Evolutionary conservation across 2,888 invertebrate species (phyloP), one percentile per base, ranked within the genome.

Genomic region (Dysmachus trigonus): DNA sequence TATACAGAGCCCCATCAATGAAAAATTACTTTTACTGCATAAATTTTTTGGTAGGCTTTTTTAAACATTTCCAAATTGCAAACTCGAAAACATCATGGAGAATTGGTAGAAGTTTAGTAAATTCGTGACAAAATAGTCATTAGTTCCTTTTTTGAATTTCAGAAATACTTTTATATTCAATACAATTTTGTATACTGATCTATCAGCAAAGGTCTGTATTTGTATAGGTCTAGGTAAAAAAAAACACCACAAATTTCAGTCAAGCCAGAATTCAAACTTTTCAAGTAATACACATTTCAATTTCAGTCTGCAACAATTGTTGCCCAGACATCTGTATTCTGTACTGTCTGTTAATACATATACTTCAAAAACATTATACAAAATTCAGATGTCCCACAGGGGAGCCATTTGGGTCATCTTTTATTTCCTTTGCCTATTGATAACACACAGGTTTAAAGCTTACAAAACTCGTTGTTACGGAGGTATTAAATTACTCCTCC

Each of bases 321-420:
- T n/a, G n/a, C n/a, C n/a, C n/a, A n/a, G n/a, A n/a, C n/a, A n/a
- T n/a, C n/a, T n/a, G n/a, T n/a, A n/a, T n/a, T n/a, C n/a, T n/a
- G n/a, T n/a, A n/a, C n/a, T n/a, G n/a, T n/a, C n/a, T n/a, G n/a
- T n/a, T n/a, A n/a, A n/a, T n/a, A n/a, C n/a, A n/a, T n/a, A n/a
- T n/a, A n/a, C n/a, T n/a, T n/a, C n/a, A n/a, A n/a, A n/a, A n/a
- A n/a, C n/a, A n/a, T n/a, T n/a, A n/a, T n/a, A n/a, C n/a, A n/a
- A n/a, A n/a, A n/a, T n/a, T 53, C 62, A 81, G 33, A 81, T 62
- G 35, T 81, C 81, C 35, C 81, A 81, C 4, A n/a, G 62, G 62
- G n/a, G 7, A 18, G 62, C 33, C 4, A 22, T 1, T 3, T 41
- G 2, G 15, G 15, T 13, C 15, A 15, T 31, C 38, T 41, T 41